These are phyloP conservation scores for Epistrophe eligans DNA, from an alignment of 2,888 invertebrate species.

Conservation along the genomic window DNA sequence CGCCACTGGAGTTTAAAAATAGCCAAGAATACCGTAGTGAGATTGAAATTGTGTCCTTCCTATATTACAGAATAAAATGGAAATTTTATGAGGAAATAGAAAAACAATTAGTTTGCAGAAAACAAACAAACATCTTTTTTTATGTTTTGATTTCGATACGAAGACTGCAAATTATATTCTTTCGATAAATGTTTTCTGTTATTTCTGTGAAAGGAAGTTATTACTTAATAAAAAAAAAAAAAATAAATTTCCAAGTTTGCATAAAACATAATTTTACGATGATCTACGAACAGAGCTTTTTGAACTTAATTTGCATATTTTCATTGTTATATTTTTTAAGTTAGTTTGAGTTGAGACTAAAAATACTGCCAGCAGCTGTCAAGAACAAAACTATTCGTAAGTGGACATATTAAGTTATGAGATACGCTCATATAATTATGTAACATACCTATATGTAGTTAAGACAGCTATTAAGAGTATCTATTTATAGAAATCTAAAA, in stretches of 20 bases:
- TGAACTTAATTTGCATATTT: too few species aligned
- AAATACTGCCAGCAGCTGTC: too few species aligned
- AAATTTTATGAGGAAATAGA: slow-evolving; percentile 54
- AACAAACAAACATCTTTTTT: background rate
- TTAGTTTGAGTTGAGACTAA: too few species aligned
- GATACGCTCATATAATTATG: too few species aligned
- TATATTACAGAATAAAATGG: slow-evolving; percentile 14
- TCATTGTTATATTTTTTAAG: too few species aligned
- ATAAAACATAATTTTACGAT: background rate
- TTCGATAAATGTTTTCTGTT: background rate
- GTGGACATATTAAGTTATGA: too few species aligned
- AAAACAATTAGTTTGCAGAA: slow-evolving; percentile 47
- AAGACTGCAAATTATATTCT: background rate
- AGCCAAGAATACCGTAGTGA: background rate
- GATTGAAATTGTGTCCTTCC: slow-evolving; percentile 7
- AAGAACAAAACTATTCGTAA: too few species aligned
- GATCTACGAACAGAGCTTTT: too few species aligned
- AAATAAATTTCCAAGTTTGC: background rate
- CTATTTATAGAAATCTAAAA: too few species aligned
- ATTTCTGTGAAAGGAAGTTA: background rate
- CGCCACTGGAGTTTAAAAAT: slow-evolving; percentile 17
- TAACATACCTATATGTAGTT: too few species aligned
- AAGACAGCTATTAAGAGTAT: too few species aligned
- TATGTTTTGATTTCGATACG: background rate
- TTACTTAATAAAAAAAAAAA: background rate